phyloP scores from a whole-genome alignment of 1,140 invertebrate species.

The Cyphomyrmex costatus region DNA sequence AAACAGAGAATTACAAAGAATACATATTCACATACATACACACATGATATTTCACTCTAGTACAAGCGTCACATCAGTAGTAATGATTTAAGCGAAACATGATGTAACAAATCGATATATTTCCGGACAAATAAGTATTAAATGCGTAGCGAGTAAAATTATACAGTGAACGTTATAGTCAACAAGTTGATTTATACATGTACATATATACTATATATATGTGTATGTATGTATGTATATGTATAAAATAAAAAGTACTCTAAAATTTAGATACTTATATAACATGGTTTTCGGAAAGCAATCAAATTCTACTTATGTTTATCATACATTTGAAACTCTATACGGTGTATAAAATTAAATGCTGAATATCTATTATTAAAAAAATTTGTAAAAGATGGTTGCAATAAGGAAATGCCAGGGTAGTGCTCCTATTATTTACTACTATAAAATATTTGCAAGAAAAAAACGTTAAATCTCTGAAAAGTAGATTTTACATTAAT shows the following conservation, averaged over 20 bases:
- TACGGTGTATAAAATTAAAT: conserved; percentile 27
- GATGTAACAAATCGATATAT: conserved; percentile 21
- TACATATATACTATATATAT: background rate
- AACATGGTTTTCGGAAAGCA: conserved; percentile 39
- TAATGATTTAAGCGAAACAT: conserved; percentile 22
- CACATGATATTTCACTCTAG: conserved; percentile 21
- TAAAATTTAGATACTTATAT: conserved; percentile 38
- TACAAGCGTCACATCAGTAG: conserved; percentile 30
- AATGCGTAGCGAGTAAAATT: conserved; percentile 19
- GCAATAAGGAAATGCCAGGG: background rate
- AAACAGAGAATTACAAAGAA: conserved; percentile 37
- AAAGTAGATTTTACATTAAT: conserved; percentile 16
- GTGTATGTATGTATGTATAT: background rate
- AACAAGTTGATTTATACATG: background rate
- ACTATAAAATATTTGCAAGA: conserved; percentile 9
- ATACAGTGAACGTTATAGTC: conserved; percentile 29
- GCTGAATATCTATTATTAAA: background rate
- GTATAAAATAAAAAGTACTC: conserved; percentile 9
- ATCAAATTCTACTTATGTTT: conserved; percentile 17
- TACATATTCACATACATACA: background rate
- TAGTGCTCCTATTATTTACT: background rate
- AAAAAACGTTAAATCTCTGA: background rate
- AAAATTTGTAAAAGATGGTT: background rate
- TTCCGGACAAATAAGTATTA: conserved; percentile 27
- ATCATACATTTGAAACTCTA: conserved; percentile 7